Evolutionary conservation across 2,888 invertebrate genomes (phyloP), one percentile per base, ranked within the genome.

Genomic region (Cephalotes varians): DNA sequence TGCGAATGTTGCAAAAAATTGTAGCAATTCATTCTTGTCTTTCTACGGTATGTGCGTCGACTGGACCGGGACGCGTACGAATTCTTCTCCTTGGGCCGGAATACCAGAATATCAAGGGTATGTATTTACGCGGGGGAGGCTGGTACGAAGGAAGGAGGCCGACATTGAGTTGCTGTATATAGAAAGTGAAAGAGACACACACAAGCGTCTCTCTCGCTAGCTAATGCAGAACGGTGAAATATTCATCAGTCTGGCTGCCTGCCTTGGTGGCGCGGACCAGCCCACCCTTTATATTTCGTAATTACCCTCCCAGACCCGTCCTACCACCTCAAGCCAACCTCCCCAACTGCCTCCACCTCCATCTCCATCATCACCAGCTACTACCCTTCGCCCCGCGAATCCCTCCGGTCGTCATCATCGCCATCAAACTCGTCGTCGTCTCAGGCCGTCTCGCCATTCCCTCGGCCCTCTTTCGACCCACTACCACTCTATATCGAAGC

Each of bases 281-380:
- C 91, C 93, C 93, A 93, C 92, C 94, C 94, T 94, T 93, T 94
- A 93, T 93, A 93, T 94, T 93, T 93, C 92, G 93, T 94, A 94
- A 94, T 94, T 93, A 94, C 93, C 94, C 93, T 92, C 91, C 91
- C 91, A 90, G 91, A 85, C 88, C 87, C 86, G 88, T 85, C 88
- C 87, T 87, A 85, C 88, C 86, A 84, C 86, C 89, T 87, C 81
- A 88, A 87, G 83, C 88, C 86, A 86, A 85, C 88, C 86, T 88
- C 90, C 79, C 90, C 87, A 84, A 80, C 83, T 77, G 47, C 60
- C 65, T 60, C 81, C 83, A 81, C 51, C 86, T 62, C 71, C 76
- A 67, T 85, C 84, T 86, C 81, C 72, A 73, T 73, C 80, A 71
- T 83, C 86, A 47, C 72, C 64, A 60, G 67, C 81, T 81, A 62